Conservation (phyloP, 2,888 invertebrate species). For the Tetranychus piercei region DNA sequence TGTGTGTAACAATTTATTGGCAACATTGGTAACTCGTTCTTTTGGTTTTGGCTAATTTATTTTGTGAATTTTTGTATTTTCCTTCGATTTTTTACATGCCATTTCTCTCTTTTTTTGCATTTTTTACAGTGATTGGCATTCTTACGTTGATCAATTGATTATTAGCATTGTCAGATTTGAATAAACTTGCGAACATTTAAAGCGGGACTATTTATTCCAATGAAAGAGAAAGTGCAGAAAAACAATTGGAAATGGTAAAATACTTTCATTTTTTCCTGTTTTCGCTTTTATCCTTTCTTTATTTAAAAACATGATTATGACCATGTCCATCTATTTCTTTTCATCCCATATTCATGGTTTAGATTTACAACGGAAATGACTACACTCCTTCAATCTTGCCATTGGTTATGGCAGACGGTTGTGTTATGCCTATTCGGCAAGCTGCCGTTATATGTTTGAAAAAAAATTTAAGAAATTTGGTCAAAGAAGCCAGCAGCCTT, state of each 20-base stretch:
- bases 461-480: slow-evolving; percentile 43
- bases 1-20: no score
- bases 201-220: slow-evolving; percentile 75
- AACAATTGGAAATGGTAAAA: slow-evolving; percentile 64
- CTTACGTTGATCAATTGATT: neutral
- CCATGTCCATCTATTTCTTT: no score
- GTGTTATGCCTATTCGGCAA: slow-evolving; percentile 78
- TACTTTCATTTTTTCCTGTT: neutral
- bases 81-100: neutral
- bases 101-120: neutral
- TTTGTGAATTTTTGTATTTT: neutral
- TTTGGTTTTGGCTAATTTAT: neutral
- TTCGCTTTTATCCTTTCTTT: neutral
- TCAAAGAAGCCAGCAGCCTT: no score
- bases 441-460: slow-evolving; percentile 92
- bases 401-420: slow-evolving; percentile 58
- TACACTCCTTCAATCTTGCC: slow-evolving; percentile 82
- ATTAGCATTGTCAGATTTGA: slow-evolving; percentile 32
- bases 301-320: neutral
- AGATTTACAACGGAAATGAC: slow-evolving; percentile 86
- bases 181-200: slow-evolving; percentile 69
- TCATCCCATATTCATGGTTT: no score
- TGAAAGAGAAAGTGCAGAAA: slow-evolving; percentile 74
- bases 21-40: neutral
- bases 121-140: neutral